Conservation (phyloP, 2,888 invertebrate genomes). For the Dendrolimus pini region DNA sequence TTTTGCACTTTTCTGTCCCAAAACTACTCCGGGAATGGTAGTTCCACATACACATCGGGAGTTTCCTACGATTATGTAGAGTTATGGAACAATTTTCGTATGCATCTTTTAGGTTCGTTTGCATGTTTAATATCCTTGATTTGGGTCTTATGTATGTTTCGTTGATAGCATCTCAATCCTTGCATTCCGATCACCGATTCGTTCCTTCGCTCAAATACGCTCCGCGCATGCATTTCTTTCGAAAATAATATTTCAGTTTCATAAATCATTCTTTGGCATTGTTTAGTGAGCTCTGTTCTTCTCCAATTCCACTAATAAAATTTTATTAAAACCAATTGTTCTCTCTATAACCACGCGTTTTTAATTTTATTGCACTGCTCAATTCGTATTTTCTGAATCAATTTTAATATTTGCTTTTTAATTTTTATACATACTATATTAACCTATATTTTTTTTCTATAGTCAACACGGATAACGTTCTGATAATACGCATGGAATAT, state of each 20-base stretch:
- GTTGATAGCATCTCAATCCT: constrained; percentile 37
- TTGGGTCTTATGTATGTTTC: constrained; percentile 31
- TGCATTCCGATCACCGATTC: constrained; percentile 45
- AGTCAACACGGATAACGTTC: constrained; percentile 20
- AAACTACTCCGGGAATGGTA: constrained; percentile 53
- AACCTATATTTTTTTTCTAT: constrained; percentile 12
- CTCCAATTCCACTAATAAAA: constrained; percentile 35
- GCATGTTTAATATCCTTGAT: constrained; percentile 21
- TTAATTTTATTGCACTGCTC: constrained; percentile 5
- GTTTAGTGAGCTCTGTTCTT: constrained; percentile 67
- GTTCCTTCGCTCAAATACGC: constrained; percentile 42
- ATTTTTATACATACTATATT: neutral
- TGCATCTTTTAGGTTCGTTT: too few relatives aligned
- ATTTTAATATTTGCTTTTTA: neutral
- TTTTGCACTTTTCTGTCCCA: constrained; percentile 52
- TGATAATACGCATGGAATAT: constrained; percentile 27
- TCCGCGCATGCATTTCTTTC: constrained; percentile 41
- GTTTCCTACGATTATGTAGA: constrained; percentile 44
- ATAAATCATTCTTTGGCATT: constrained; percentile 70
- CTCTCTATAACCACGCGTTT: constrained; percentile 6
- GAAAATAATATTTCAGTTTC: constrained; percentile 38
- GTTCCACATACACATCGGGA: constrained; percentile 49
- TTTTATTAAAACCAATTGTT: constrained; percentile 16
- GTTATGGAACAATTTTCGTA: constrained; percentile 27
- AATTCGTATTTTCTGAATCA: neutral